Conservation (phyloP, 2,113 vertebrate genomes). For the Xiphophorus maculatus region DNA sequence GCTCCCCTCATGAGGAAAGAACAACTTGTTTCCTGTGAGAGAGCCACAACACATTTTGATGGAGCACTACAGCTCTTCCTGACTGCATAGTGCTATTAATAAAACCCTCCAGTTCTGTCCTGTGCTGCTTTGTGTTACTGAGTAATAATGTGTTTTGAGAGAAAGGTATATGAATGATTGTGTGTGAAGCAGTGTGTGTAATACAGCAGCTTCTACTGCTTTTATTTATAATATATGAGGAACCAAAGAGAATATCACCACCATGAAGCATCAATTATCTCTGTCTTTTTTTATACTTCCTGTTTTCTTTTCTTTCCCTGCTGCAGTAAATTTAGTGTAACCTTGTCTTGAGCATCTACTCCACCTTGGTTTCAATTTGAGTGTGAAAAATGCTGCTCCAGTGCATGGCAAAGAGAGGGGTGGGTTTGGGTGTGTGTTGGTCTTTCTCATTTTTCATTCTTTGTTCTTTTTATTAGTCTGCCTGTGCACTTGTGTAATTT, state of each 20-base stretch:
- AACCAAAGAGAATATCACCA: slow-evolving; percentile 66
- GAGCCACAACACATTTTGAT: slow-evolving; percentile 36
- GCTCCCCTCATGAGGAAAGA: slow-evolving; percentile 13
- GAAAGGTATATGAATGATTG: slow-evolving; percentile 53
- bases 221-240: slow-evolving; percentile 66
- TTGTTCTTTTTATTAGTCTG: slow-evolving; percentile 17
- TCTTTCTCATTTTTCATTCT: slow-evolving; percentile 29
- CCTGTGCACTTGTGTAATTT: slow-evolving; percentile 5
- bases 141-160: slow-evolving; percentile 71
- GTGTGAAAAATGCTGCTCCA: slow-evolving; percentile 52
- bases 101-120: slow-evolving; percentile 58
- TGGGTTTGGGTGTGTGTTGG: slow-evolving; percentile 16
- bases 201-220: slow-evolving; percentile 66
- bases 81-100: slow-evolving; percentile 65
- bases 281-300: slow-evolving; percentile 1
- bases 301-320: slow-evolving; percentile 14
- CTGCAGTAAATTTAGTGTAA: slow-evolving; percentile 65
- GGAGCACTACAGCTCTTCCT: slow-evolving; percentile 25
- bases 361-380: slow-evolving; percentile 54
- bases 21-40: slow-evolving; percentile 14
- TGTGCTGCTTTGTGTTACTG: slow-evolving; percentile 55
- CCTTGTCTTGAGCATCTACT: slow-evolving; percentile 56
- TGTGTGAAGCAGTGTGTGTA: slow-evolving; percentile 38
- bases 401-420: slow-evolving; percentile 30
- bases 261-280: slow-evolving; percentile 68